Evolutionary conservation across 2,797 vertebrate genomes (phyloP).

Genomic region (Protonibea diacanthus): DNA sequence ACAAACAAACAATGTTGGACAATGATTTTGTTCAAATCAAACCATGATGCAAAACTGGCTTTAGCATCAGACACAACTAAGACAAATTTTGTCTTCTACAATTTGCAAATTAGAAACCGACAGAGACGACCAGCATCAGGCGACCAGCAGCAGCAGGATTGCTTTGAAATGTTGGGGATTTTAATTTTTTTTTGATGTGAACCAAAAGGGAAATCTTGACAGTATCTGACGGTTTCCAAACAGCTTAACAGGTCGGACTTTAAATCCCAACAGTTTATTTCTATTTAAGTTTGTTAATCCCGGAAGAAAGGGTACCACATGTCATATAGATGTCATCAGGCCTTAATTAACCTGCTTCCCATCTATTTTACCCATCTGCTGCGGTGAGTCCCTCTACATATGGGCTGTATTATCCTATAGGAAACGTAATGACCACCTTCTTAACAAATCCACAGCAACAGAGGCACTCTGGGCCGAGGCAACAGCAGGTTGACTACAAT

Average conservation of each 20-base stretch:
- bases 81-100: conserved; percentile 13
- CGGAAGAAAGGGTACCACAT: conserved; percentile 26
- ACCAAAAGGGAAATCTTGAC: neutral
- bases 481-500: conserved; percentile 72
- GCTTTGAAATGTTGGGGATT: too few species aligned
- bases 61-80: conserved; percentile 5
- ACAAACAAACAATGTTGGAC: too few species aligned
- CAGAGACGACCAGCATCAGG: neutral
- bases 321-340: conserved; percentile 40
- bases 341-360: conserved; percentile 66
- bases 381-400: conserved; percentile 71
- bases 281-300: conserved; percentile 16
- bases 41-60: conserved; percentile 79
- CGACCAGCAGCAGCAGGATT: neutral
- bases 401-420: conserved; percentile 78
- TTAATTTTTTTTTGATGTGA: neutral
- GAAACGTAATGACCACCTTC: conserved; percentile 83
- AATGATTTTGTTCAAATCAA: too few species aligned
- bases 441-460: conserved; percentile 75
- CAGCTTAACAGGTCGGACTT: neutral
- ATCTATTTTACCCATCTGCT: conserved; percentile 81
- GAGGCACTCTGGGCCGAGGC: conserved; percentile 46
- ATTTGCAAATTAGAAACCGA: neutral
- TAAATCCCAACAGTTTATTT: neutral
- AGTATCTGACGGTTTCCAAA: conserved; percentile 1